These are phyloP conservation scores for Garrulus glandarius DNA, from an alignment of 2,797 vertebrate genomes.

Conservation along the genomic window DNA sequence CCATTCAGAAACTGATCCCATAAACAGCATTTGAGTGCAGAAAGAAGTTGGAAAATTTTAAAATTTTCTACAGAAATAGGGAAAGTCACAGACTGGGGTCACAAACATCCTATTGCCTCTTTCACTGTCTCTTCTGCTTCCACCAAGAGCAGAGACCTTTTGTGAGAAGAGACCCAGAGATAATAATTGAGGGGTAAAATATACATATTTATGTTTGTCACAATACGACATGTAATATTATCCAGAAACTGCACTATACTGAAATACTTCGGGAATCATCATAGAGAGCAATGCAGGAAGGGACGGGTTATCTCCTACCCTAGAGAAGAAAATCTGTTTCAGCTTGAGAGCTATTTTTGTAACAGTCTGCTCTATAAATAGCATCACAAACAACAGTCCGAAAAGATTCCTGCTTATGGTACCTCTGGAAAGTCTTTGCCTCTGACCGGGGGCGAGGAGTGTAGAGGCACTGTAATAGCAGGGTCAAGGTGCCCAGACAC, in stretches of 20 bases:
- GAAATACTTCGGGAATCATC: neutral
- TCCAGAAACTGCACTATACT: neutral
- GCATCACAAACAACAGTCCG: constrained; percentile 51
- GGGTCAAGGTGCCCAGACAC: constrained; percentile 30
- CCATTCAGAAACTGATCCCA: neutral
- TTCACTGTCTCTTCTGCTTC: neutral
- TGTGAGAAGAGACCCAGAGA: neutral
- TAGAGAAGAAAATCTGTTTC: constrained; percentile 40
- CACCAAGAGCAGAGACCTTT: neutral
- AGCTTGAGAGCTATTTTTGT: constrained; percentile 62
- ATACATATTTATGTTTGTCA: neutral
- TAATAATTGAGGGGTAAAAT: neutral
- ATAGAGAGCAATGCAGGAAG: neutral
- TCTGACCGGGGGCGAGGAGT: neutral
- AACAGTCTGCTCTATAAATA: constrained; percentile 63
- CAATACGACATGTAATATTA: neutral
- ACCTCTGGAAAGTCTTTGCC: constrained; percentile 40
- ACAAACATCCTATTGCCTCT: neutral
- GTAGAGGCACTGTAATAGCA: neutral
- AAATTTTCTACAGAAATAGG: neutral
- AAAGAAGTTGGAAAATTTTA: neutral
- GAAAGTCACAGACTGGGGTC: neutral
- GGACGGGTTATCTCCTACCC: constrained; percentile 14
- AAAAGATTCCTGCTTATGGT: constrained; percentile 56
- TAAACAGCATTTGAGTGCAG: neutral